Evolutionary conservation across 1,140 invertebrate species (phyloP).

Genomic region (Micrasema longulum): DNA sequence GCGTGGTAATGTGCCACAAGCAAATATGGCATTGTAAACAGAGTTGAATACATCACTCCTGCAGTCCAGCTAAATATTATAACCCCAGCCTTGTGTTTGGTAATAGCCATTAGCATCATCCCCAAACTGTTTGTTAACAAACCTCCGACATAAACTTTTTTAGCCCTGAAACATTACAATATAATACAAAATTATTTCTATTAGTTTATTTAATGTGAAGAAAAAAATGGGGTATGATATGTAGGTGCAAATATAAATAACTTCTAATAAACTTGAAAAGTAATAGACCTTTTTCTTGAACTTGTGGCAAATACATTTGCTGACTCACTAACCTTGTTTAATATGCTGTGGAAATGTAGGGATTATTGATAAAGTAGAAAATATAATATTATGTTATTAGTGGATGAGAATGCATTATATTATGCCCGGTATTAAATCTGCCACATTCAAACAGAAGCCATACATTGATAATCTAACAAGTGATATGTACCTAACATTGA

Average conservation of each 20-base stretch:
- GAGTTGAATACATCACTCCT: conserved; percentile 96
- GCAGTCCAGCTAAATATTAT: conserved; percentile 91
- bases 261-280: too few species aligned
- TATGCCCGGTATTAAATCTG: conserved; percentile 1
- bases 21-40: conserved; percentile 97
- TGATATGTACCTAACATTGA: conserved; percentile 31
- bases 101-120: conserved; percentile 89
- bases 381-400: conserved; percentile 15
- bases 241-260: too few species aligned
- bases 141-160: conserved; percentile 90
- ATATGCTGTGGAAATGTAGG: conserved; percentile 1
- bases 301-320: conserved; percentile 3
- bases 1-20: conserved; percentile 94
- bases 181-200: too few species aligned
- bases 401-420: too few species aligned
- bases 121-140: conserved; percentile 89
- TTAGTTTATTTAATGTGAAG: too few species aligned
- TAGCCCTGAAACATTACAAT: conserved; percentile 75
- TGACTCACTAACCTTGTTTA: conserved; percentile 5
- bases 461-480: conserved; percentile 7
- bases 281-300: background rate
- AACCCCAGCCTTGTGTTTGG: conserved; percentile 82
- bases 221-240: too few species aligned
- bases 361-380: background rate
- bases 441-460: conserved; percentile 22